Percentiles rank a stretch among this genome's conserved stretches.
Evolutionary conservation across 1,140 invertebrate genomes (phyloP).

Genomic region (Eumeta japonica): DNA sequence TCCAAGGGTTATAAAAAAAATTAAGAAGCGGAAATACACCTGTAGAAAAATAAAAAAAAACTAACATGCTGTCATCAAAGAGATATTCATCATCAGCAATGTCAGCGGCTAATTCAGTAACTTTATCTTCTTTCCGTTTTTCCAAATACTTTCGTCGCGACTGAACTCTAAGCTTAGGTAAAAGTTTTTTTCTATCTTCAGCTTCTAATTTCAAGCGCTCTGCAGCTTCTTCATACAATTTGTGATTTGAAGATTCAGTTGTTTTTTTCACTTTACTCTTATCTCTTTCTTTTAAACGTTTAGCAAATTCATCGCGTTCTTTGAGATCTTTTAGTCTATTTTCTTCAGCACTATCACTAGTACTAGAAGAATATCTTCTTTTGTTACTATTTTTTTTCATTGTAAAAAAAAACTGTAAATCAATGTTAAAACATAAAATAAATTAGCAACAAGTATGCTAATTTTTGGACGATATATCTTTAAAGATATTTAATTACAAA

Average conservation of each 20-base stretch:
- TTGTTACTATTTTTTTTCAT: conserved; percentile 40
- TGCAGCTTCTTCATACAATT: conserved; percentile 87
- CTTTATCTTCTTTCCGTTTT: conserved; percentile 94
- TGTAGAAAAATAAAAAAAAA: conserved; percentile 13
- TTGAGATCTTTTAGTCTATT: conserved; percentile 76
- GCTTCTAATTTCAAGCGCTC: conserved; percentile 86
- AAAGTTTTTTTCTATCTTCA: conserved; percentile 79
- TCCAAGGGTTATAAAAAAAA: conserved; percentile 8
- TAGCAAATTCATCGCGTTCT: conserved; percentile 93
- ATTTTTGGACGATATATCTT: neutral
- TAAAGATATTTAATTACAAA: too few species aligned
- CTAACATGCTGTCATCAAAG: conserved; percentile 84
- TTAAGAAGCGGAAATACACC: neutral
- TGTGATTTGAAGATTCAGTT: conserved; percentile 69
- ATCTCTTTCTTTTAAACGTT: conserved; percentile 85
- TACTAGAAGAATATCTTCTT: conserved; percentile 56
- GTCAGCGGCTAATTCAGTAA: conserved; percentile 92
- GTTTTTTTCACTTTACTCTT: conserved; percentile 85
- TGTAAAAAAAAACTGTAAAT: neutral
- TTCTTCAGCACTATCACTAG: conserved; percentile 65
- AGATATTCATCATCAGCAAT: conserved; percentile 96
- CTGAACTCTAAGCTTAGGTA: conserved; percentile 85
- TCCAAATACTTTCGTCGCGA: conserved; percentile 92
- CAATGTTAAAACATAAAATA: neutral
- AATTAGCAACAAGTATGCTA: neutral